Evolutionary conservation across 2,797 vertebrate genomes (phyloP), one percentile per base, ranked within the genome.

Genomic region (Dipus sagitta): DNA sequence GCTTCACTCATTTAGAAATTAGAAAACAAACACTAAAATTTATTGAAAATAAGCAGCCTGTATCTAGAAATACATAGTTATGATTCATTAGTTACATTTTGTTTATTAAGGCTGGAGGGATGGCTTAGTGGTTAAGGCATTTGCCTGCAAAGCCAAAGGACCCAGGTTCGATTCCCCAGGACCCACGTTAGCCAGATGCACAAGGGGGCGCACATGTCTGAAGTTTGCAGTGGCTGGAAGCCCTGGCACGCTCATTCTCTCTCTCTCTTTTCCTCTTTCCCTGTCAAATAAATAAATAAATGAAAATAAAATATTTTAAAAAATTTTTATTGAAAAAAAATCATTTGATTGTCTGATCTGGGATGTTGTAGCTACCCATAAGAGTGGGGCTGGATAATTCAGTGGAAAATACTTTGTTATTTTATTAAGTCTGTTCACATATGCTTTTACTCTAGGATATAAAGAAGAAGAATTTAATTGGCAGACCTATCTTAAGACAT

Each of bases 381-480:
- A 71, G 93, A 93, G 47, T 83, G 8, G 54, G 26, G 54, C 2
- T 83, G 26, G 68, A 60, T 94, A 84, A 58, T 6, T 26, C 71
- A 62, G 26, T 78, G 34, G 88, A 65, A 88, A 79, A 17, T 71
- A 84, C 65, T 93, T 79, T 64, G 60, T 1, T 79, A 20, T 90
- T 81, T 93, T 80, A 17, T 58, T 82, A 3, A 91, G 1, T 92
- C 32, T 94, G 26, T 86, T 24, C 38, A 8, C 78, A 2, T 94
- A 60, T 94, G 34, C 32, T 93, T 88, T 68, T n/a, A 30, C 60
- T 88, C 62, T 95, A 99, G 99, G 99, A 87, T 98, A 98, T 96
- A 99, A 98, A 96, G 99, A 99, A 97, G 98, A 98, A 85, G 99
- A 99, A 67, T 99, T 99, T 98, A 99, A 98, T 94, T 99, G 99